Conservation (phyloP, 2,113 vertebrate species). For the Chaenocephalus aceratus region DNA sequence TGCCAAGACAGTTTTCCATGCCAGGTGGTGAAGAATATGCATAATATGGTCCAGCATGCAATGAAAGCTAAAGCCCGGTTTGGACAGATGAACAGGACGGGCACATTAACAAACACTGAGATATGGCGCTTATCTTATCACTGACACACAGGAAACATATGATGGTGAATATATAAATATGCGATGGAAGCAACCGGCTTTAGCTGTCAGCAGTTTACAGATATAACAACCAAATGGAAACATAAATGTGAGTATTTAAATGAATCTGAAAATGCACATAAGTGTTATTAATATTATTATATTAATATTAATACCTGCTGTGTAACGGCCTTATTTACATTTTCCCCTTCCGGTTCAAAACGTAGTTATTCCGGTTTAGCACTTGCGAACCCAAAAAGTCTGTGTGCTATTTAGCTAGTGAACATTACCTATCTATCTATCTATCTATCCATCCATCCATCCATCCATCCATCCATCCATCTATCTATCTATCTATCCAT, state of each 20-base stretch:
- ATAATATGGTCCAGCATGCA: conserved; percentile 32
- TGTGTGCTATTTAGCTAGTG: too few relatives aligned
- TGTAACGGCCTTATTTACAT: neutral
- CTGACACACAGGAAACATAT: conserved; percentile 12
- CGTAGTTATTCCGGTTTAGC: too few relatives aligned
- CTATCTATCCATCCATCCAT: too few relatives aligned
- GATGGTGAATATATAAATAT: neutral
- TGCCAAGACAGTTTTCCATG: conserved; percentile 45
- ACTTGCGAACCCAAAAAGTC: too few relatives aligned
- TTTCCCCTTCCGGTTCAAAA: too few relatives aligned
- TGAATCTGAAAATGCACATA: neutral
- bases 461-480: too few relatives aligned
- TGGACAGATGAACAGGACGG: conserved; percentile 35
- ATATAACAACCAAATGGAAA: conserved; percentile 7
- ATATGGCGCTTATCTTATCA: conserved; percentile 9
- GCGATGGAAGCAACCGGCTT: neutral
- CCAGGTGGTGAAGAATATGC: conserved; percentile 55
- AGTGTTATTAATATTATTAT: neutral
- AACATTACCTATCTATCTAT: too few relatives aligned
- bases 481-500: too few relatives aligned
- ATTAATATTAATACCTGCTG: conserved; percentile 2
- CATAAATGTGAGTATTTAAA: conserved; percentile 18
- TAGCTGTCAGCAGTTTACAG: neutral
- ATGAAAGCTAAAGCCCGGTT: conserved; percentile 32
- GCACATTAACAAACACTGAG: conserved; percentile 26